Evolutionary conservation across 2,888 invertebrate species (phyloP).

Genomic region (Synergus itoensis): DNA sequence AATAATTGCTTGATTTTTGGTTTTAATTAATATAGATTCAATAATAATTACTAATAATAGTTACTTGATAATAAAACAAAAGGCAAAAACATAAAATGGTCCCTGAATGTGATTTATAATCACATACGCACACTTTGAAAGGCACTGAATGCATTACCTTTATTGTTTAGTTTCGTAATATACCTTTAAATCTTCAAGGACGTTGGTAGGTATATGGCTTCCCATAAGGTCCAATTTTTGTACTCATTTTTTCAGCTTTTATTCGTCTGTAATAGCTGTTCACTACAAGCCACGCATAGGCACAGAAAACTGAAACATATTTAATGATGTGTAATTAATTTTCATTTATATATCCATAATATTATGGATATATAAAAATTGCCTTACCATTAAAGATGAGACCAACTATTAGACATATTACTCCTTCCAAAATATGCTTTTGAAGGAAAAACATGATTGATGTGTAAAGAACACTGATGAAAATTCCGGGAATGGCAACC

Average conservation of each 20-base stretch:
- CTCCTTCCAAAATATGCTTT: slow-evolving; percentile 80
- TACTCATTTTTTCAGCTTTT: slow-evolving; percentile 74
- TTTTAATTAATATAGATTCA: neutral
- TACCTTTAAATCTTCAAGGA: slow-evolving; percentile 62
- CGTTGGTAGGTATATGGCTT: slow-evolving; percentile 73
- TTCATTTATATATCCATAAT: no score
- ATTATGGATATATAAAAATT: neutral
- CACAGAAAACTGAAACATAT: slow-evolving; percentile 84
- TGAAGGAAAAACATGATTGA: slow-evolving; percentile 87
- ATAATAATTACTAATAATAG: no score
- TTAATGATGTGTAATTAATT: no score
- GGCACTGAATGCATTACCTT: neutral
- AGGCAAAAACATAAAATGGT: neutral
- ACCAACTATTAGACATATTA: slow-evolving; percentile 83
- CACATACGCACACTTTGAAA: neutral
- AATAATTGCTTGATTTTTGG: neutral
- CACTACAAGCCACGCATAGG: slow-evolving; percentile 91
- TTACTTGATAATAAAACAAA: neutral
- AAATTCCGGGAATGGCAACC: slow-evolving; percentile 87
- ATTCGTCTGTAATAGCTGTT: slow-evolving; percentile 89
- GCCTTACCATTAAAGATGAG: slow-evolving; percentile 81
- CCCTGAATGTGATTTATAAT: neutral
- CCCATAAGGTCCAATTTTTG: slow-evolving; percentile 73
- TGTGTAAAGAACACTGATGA: slow-evolving; percentile 90
- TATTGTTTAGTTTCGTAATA: neutral